Base-by-base conservation (phyloP, 2,888 invertebrate genomes). In the Metacarcinus magister region DNA sequence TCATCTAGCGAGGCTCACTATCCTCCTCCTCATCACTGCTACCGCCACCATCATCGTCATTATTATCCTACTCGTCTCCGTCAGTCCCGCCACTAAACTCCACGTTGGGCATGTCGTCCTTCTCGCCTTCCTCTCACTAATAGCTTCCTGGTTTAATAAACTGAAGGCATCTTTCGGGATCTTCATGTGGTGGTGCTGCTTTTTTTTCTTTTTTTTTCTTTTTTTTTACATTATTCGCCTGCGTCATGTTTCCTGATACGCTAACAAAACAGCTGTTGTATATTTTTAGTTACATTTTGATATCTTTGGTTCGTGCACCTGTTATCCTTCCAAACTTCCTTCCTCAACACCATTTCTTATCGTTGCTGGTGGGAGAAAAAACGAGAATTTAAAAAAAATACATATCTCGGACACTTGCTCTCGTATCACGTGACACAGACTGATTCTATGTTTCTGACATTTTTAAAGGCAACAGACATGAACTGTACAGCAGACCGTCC, bases 21-120 rank as follows among this genome's bases (percentile, higher is more conserved):
- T 87, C 94, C 0, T 19, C 94, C 28, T 48, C 46, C 48, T 75
- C 82, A 94, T 94, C 94, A 39, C 48, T 87, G 48, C 94, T 87
- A 48, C 48, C 94, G 48, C 82, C 46, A 94, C 75, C 87, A 89
- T 87, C 94, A 87, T 44, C 46, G 13, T 48, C 94, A 48, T 19
- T 32, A 43, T 93, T 43, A 67, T 93, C 44, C 67, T 0, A 7
- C 48, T 93, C 19, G 67, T 60, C 67, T 43, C 54, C 19, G 28
- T 48, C 39, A 92, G n/a, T 16, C n/a, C 60, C 32, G 48, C 60
- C 28, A 19, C 0, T 39, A 16, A 39, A 54, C 39, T 39, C 75
- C 43, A 2, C 92, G 8, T 5, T 23, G 48, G 46, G 28, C 54
- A 54, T 82, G 82, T 82, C 13, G 82, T 8, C 67, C 10, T 16